A percentile compares a stretch with the other conserved stretches of the same genome.
These are phyloP conservation scores for Diadophis punctatus DNA, from an alignment of 2,113 vertebrate genomes.

Conservation along the genomic window DNA sequence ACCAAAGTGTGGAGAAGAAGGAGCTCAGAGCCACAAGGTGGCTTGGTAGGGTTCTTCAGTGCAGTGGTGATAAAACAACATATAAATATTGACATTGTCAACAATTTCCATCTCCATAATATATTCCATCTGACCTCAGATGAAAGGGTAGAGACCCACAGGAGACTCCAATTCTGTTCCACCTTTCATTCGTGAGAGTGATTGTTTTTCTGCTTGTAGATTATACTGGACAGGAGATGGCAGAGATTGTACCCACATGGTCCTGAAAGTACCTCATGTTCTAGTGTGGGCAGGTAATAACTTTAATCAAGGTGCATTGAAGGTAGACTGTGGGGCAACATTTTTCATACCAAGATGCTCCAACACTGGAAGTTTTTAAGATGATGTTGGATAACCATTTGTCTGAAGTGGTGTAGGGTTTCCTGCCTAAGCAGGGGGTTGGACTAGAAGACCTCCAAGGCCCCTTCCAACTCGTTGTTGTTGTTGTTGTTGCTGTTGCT, in stretches of 20 bases:
- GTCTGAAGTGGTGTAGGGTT: too few relatives aligned
- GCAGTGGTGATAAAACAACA: not conserved
- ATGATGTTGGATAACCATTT: too few relatives aligned
- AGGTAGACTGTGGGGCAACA: not conserved
- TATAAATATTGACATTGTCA: not conserved
- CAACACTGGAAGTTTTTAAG: too few relatives aligned
- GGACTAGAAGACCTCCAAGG: too few relatives aligned
- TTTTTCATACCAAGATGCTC: not conserved
- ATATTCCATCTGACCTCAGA: not conserved
- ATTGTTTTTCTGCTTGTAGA: not conserved
- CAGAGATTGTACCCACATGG: not conserved
- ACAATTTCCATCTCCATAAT: not conserved
- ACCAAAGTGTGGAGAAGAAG: not conserved
- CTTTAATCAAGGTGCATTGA: not conserved
- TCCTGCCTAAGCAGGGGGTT: too few relatives aligned
- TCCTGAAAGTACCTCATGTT: not conserved
- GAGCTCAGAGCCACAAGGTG: not conserved
- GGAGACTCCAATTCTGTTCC: not conserved
- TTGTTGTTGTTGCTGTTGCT: too few relatives aligned
- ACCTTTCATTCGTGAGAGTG: not conserved
- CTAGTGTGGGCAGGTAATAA: not conserved
- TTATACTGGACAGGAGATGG: not conserved
- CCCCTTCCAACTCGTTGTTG: too few relatives aligned
- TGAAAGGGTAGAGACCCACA: not conserved
- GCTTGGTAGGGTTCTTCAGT: not conserved